Evolutionary conservation across 2,113 vertebrate species (phyloP).

Genomic region (Notarius lentiginosus): DNA sequence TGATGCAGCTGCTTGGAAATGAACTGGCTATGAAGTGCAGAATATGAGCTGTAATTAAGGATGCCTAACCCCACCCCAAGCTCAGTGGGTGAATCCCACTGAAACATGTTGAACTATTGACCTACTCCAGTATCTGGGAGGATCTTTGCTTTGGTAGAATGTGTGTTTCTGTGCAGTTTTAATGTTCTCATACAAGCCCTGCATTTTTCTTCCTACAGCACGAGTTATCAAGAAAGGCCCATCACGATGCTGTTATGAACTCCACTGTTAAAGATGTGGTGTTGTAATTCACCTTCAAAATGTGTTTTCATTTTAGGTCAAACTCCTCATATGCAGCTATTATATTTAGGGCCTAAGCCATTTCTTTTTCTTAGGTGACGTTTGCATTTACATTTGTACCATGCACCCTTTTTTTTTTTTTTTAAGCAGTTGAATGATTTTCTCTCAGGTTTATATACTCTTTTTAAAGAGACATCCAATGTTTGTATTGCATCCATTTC

Average conservation of each 20-base stretch:
- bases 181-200: neutral
- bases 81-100: neutral
- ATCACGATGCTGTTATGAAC: constrained; percentile 55
- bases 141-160: neutral
- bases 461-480: neutral
- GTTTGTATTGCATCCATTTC: neutral
- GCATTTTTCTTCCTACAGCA: constrained; percentile 46
- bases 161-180: neutral
- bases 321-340: constrained; percentile 1
- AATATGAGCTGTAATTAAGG: neutral
- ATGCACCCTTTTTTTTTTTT: neutral
- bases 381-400: constrained; percentile 2
- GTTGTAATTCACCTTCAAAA: constrained; percentile 30
- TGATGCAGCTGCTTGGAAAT: neutral
- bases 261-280: constrained; percentile 59
- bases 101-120: neutral
- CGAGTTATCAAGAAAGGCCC: constrained; percentile 54
- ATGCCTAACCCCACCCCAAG: too few relatives aligned
- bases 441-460: neutral
- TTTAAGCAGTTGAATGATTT: neutral
- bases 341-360: neutral
- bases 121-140: neutral
- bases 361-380: neutral
- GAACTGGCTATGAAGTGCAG: neutral
- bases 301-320: constrained; percentile 27